Percentiles rank a stretch among this genome's conserved stretches.
These are phyloP conservation scores for Cephonodes hylas DNA, from an alignment of 2,888 invertebrate species.

Conservation along the genomic window DNA sequence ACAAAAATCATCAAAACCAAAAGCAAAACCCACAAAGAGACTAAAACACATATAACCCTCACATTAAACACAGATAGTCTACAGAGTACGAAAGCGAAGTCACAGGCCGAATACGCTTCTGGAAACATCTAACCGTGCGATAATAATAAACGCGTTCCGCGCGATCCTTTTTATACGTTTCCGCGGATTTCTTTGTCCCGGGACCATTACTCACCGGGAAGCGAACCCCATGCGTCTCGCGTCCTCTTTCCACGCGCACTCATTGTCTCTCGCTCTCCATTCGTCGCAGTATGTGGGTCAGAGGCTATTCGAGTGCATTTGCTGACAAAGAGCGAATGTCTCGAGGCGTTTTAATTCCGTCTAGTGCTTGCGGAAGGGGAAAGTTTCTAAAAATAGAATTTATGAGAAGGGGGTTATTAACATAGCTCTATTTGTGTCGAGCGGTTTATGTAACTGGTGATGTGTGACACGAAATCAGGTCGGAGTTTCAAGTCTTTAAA, in stretches of 20 bases:
- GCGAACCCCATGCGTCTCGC: not conserved
- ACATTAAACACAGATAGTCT: too few relatives aligned
- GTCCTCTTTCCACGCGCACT: not conserved
- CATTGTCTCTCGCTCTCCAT: not conserved
- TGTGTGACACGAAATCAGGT: too few relatives aligned
- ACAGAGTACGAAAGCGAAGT: too few relatives aligned
- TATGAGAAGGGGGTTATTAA: too few relatives aligned
- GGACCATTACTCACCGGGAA: not conserved
- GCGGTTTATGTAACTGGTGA: too few relatives aligned
- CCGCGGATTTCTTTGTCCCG: not conserved
- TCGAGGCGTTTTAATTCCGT: not conserved
- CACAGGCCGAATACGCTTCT: too few relatives aligned
- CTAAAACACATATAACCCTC: too few relatives aligned
- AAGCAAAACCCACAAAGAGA: too few relatives aligned
- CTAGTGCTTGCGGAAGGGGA: not conserved
- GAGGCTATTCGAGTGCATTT: not conserved
- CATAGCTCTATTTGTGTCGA: too few relatives aligned
- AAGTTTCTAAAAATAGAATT: not conserved
- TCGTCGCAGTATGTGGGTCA: not conserved
- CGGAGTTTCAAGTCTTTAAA: too few relatives aligned
- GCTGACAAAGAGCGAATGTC: slow-evolving; percentile 1
- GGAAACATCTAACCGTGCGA: too few relatives aligned
- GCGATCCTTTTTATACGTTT: not conserved
- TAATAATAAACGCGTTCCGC: not conserved
- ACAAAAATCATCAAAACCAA: too few relatives aligned